These are phyloP conservation scores for Sinocyclocheilus anshuiensis DNA, from an alignment of 2,113 vertebrate genomes.

Conservation along the genomic window DNA sequence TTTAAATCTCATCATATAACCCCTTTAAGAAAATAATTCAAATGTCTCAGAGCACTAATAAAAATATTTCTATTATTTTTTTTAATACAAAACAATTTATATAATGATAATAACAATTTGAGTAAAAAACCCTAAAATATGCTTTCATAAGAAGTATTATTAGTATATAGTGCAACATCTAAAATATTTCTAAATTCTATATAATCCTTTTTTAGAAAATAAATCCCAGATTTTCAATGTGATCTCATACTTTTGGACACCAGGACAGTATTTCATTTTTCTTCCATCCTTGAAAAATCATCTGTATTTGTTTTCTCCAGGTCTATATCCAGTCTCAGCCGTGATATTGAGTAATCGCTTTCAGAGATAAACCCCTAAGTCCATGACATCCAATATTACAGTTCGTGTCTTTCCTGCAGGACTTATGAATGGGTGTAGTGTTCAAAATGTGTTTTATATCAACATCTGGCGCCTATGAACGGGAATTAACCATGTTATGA, in stretches of 20 bases:
- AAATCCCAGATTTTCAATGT: neutral
- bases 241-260: neutral
- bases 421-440: neutral
- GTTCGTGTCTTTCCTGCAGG: neutral
- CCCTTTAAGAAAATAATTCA: no score
- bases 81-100: no score
- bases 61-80: no score
- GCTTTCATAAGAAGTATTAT: no score
- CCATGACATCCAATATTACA: constrained; percentile 18
- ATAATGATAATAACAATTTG: no score
- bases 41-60: no score
- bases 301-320: constrained; percentile 10
- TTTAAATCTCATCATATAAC: no score
- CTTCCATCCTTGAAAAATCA: neutral
- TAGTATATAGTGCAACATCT: no score
- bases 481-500: neutral
- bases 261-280: neutral
- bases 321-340: neutral
- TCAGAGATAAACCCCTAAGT: neutral
- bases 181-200: no score
- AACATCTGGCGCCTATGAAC: neutral
- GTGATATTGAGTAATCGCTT: constrained; percentile 6
- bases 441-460: constrained; percentile 10
- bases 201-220: no score
- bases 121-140: no score